Evolutionary conservation across 2,113 vertebrate species (phyloP).

Genomic region (Melozone crissalis): DNA sequence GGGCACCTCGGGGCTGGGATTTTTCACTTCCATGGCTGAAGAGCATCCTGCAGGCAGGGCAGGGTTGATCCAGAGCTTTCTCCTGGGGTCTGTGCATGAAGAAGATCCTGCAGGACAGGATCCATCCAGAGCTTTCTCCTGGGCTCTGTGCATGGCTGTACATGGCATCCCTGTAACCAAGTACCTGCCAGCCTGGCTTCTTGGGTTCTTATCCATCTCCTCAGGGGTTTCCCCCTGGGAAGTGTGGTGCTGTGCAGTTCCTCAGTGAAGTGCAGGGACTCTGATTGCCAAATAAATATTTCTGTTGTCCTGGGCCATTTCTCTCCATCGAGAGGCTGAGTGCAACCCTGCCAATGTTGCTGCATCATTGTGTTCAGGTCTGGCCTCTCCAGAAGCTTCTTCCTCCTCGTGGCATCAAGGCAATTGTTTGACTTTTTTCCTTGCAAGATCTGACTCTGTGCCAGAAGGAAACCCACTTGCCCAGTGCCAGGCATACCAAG

Average conservation of each 20-base stretch:
- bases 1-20: background rate
- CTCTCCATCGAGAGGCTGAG: background rate
- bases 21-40: background rate
- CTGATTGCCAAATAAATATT: background rate
- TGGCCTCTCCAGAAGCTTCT: background rate
- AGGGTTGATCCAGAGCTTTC: background rate
- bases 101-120: background rate
- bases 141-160: background rate
- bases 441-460: background rate
- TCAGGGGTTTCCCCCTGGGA: background rate
- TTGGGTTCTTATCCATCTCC: background rate
- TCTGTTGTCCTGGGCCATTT: background rate
- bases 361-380: background rate
- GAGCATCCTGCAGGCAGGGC: background rate
- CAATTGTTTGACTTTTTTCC: background rate
- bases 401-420: background rate
- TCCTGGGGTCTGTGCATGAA: background rate
- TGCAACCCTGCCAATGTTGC: background rate
- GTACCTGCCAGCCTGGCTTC: background rate
- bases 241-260: background rate
- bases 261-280: background rate
- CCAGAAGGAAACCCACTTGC: background rate
- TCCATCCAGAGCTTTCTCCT: background rate
- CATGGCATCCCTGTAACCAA: accelerated
- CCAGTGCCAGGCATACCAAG: background rate